Percentiles rank a stretch among this genome's conserved stretches.
phyloP scores from a whole-genome alignment of 2,797 vertebrate genomes.

The Cygnus olor region DNA sequence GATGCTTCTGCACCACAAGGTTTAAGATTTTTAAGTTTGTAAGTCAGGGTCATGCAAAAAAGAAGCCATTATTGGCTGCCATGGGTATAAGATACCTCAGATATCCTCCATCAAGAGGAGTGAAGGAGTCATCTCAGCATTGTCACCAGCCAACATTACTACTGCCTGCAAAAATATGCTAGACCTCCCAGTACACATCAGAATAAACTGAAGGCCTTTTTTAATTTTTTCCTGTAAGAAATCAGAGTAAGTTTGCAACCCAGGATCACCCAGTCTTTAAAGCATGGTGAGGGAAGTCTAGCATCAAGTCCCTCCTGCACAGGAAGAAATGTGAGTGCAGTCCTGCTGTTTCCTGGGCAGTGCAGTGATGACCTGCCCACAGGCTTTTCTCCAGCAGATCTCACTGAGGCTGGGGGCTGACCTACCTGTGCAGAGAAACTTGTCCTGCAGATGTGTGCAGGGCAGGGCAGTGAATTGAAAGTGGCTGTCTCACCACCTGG shows the following conservation, averaged over 20 bases:
- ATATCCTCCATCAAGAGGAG: not conserved
- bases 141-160: accelerated
- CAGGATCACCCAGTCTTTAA: not conserved
- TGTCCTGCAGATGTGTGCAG: not conserved
- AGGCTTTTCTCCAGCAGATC: not conserved
- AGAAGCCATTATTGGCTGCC: not conserved
- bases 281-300: not conserved
- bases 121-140: not conserved
- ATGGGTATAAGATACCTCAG: not conserved
- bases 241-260: not conserved
- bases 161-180: not conserved
- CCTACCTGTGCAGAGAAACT: not conserved
- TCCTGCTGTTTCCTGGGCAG: not conserved
- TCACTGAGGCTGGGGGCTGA: not conserved
- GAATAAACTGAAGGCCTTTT: not conserved
- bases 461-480: not conserved
- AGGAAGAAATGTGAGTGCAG: not conserved
- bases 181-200: not conserved
- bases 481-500: not conserved
- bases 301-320: not conserved
- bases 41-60: not conserved
- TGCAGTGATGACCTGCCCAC: not conserved
- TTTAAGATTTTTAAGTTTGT: not conserved
- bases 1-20: not conserved
- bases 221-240: not conserved